Conservation (phyloP, 2,797 vertebrate species). For the Enteromius thamalakanensis region DNA sequence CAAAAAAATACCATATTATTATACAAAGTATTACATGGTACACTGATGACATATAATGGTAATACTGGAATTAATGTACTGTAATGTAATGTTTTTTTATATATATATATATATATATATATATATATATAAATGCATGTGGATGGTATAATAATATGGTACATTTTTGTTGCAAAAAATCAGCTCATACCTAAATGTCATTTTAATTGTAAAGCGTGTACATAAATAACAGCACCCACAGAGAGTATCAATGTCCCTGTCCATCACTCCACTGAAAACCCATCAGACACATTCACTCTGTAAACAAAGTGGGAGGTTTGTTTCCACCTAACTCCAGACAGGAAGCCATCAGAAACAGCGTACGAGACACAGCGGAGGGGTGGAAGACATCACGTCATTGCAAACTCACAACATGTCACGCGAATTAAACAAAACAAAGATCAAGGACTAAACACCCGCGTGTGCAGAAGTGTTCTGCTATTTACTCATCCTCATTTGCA, state of each 20-base stretch:
- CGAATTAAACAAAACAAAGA: constrained; percentile 51
- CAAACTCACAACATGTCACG: constrained; percentile 30
- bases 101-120: too few relatives aligned
- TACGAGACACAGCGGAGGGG: neutral
- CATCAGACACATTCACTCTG: constrained; percentile 7
- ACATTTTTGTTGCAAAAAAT: neutral
- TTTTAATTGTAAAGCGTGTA: neutral
- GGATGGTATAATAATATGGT: neutral
- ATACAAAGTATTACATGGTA: neutral
- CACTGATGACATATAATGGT: neutral
- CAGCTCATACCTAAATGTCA: neutral
- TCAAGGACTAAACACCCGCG: constrained; percentile 35
- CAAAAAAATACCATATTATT: neutral
- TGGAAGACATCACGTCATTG: constrained; percentile 35
- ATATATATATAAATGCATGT: too few relatives aligned
- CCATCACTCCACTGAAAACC: constrained; percentile 13
- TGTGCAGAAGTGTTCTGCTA: constrained; percentile 18
- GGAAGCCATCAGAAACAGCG: neutral
- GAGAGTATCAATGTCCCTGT: neutral
- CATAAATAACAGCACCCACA: neutral
- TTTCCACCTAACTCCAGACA: constrained; percentile 27
- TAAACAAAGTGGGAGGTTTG: constrained; percentile 40
- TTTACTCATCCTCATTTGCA: constrained; percentile 47
- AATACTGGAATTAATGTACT: neutral
- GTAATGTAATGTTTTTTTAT: too few relatives aligned